Evolutionary conservation across 2,797 vertebrate species (phyloP).

Genomic region (Leptatherina wallacei): DNA sequence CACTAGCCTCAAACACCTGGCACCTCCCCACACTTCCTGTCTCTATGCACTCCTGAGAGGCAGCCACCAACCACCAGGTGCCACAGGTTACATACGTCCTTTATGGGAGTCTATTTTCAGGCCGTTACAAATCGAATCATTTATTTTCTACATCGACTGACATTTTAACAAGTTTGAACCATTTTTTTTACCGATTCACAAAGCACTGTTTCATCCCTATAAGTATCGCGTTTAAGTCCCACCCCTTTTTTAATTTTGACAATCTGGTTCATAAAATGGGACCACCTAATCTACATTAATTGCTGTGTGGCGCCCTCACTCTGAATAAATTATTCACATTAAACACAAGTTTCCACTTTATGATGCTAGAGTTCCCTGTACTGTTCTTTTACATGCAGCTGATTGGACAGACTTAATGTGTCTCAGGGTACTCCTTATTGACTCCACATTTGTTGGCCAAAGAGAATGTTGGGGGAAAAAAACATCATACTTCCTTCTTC

Average conservation of each 20-base stretch:
- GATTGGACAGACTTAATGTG: slow-evolving; percentile 28
- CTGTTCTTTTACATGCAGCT: slow-evolving; percentile 46
- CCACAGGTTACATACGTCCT: no score
- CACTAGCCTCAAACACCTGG: no score
- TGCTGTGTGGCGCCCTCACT: slow-evolving; percentile 20
- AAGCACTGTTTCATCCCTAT: no score
- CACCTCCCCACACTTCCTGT: no score
- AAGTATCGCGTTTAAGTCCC: no score
- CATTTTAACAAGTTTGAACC: no score
- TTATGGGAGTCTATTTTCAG: no score
- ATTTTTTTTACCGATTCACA: no score
- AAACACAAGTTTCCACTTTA: slow-evolving; percentile 39
- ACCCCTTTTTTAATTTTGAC: slow-evolving; percentile 11
- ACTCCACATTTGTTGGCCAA: slow-evolving; percentile 71
- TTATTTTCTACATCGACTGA: no score
- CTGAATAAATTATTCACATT: slow-evolving; percentile 48
- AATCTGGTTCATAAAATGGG: background rate
- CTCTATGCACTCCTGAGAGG: no score
- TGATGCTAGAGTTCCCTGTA: slow-evolving; percentile 12
- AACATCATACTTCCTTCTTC: slow-evolving; percentile 33
- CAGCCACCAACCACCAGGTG: no score
- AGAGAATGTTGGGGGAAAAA: slow-evolving; percentile 42
- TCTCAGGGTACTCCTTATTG: slow-evolving; percentile 54
- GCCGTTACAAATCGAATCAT: no score
- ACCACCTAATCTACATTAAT: slow-evolving; percentile 12